Conservation (phyloP, 2,113 vertebrate genomes). For the Pygoscelis adeliae region DNA sequence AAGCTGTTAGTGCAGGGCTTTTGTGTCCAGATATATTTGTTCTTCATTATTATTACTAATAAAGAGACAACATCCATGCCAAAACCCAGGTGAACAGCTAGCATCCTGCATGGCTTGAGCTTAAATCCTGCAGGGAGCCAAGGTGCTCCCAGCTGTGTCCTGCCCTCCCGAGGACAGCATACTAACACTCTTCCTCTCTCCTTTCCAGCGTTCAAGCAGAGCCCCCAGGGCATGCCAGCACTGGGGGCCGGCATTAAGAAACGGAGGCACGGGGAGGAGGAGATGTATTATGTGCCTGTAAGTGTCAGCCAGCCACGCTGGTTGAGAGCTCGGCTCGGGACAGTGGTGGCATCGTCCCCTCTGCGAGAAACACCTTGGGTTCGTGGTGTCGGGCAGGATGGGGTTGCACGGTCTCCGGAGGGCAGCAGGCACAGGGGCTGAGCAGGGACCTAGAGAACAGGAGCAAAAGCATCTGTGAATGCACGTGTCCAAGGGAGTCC, state of each 20-base stretch:
- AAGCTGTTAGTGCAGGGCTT: background rate
- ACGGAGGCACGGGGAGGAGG: constrained; percentile 91
- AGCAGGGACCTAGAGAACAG: background rate
- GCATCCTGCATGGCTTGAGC: background rate
- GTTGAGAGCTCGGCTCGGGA: fast-evolving
- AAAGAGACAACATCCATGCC: background rate
- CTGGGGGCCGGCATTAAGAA: constrained; percentile 88
- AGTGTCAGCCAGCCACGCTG: constrained; percentile 19
- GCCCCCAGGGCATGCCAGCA: constrained; percentile 82
- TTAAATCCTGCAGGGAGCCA: background rate
- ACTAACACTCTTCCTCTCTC: background rate
- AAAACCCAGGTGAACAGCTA: background rate
- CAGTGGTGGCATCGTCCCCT: fast-evolving
- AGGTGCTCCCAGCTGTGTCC: background rate
- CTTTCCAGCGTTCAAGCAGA: constrained; percentile 92
- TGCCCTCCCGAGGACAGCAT: fast-evolving
- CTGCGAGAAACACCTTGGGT: background rate
- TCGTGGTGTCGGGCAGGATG: fast-evolving
- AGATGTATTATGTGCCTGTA: constrained; percentile 93
- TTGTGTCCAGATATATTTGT: fast-evolving
- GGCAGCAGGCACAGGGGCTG: background rate
- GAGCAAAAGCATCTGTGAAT: background rate
- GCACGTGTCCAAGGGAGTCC: fast-evolving
- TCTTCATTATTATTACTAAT: background rate
- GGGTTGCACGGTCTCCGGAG: background rate